Conservation (phyloP, 2,888 invertebrate species). For the Dusona sp. region DNA sequence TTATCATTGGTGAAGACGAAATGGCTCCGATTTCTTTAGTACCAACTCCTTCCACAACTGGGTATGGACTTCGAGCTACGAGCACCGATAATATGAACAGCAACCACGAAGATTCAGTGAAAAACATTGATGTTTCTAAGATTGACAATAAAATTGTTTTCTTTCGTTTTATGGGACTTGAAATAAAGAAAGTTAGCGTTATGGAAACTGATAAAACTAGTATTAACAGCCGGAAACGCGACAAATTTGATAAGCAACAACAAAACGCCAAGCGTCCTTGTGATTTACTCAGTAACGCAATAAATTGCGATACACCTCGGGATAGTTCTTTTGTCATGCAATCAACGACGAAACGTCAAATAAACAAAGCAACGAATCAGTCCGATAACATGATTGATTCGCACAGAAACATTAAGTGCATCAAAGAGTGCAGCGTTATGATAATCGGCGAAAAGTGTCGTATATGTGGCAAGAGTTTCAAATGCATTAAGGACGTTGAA, state of each 20-base stretch:
- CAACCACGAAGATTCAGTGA: constrained; percentile 7
- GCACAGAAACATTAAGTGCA: not conserved
- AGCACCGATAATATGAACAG: not conserved
- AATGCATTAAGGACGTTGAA: constrained; percentile 75
- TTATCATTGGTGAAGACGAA: constrained; percentile 38
- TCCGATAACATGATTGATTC: constrained; percentile 24
- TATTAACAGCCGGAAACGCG: not conserved
- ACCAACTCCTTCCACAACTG: not conserved
- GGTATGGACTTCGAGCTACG: constrained; percentile 1
- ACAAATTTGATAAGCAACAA: constrained; percentile 1
- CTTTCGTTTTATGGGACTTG: constrained; percentile 69
- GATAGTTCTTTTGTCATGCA: not conserved
- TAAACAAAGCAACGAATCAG: constrained; percentile 4
- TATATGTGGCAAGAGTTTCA: constrained; percentile 74
- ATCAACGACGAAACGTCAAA: constrained; percentile 22
- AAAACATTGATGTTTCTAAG: constrained; percentile 38
- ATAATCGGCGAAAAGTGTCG: constrained; percentile 73
- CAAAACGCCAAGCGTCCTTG: constrained; percentile 3
- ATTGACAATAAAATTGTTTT: constrained; percentile 69
- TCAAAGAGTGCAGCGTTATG: constrained; percentile 74
- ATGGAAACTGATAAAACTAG: constrained; percentile 19
- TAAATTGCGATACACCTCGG: not conserved
- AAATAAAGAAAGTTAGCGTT: constrained; percentile 13
- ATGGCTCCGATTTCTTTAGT: constrained; percentile 52
- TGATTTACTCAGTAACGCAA: constrained; percentile 6